These are phyloP conservation scores for Temnothorax curvispinosus DNA, from an alignment of 1,140 invertebrate genomes.

Conservation along the genomic window DNA sequence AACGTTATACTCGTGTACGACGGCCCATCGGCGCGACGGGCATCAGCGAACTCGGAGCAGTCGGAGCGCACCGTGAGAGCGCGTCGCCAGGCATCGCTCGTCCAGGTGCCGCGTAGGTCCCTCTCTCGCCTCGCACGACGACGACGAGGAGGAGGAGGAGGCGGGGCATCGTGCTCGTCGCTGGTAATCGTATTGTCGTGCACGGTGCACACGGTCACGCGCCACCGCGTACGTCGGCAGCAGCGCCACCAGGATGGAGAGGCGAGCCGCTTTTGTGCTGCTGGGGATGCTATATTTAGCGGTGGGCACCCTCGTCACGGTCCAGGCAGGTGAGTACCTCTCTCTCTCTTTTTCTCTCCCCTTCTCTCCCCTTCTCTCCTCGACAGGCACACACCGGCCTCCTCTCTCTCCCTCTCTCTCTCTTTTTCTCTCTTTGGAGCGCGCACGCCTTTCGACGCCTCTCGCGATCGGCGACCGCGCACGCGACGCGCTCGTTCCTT, in stretches of 20 bases:
- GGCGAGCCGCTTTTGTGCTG: conserved; percentile 79
- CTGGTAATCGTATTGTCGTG: conserved; percentile 58
- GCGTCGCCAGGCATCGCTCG: not conserved
- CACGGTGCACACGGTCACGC: conserved; percentile 68
- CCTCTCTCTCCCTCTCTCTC: no score
- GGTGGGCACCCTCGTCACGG: conserved; percentile 77
- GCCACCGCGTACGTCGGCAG: conserved; percentile 64
- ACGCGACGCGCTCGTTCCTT: no score
- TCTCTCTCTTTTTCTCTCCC: conserved; percentile 49
- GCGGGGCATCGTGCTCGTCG: conserved; percentile 35
- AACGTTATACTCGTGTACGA: conserved; percentile 15
- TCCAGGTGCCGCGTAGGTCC: conserved; percentile 2
- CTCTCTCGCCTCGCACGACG: not conserved
- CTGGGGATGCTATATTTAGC: conserved; percentile 84
- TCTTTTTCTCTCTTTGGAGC: no score
- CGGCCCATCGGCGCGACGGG: conserved; percentile 5
- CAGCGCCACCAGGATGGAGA: conserved; percentile 80
- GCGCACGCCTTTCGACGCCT: no score
- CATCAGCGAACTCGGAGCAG: no score
- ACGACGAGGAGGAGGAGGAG: not conserved
- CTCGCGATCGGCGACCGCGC: no score
- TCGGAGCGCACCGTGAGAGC: not conserved
- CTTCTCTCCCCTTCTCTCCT: not conserved
- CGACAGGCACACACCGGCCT: not conserved
- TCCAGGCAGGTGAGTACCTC: conserved; percentile 80